Conservation (phyloP, 2,797 vertebrate species). For the Geotria australis region DNA sequence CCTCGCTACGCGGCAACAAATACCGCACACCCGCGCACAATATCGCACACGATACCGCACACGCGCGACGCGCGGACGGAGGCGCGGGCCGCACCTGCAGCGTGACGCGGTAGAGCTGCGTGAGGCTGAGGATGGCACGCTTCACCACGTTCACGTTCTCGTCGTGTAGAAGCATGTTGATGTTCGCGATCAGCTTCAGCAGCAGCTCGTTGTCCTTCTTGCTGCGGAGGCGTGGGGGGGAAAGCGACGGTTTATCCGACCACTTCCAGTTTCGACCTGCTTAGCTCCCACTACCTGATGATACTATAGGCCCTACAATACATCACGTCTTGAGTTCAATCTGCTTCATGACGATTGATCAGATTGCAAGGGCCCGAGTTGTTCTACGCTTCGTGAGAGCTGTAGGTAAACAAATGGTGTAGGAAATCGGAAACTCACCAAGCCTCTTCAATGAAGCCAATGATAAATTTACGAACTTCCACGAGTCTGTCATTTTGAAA, state of each 20-base stretch:
- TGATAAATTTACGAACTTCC: constrained; percentile 63
- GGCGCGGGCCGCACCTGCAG: constrained; percentile 25
- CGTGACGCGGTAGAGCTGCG: constrained; percentile 62
- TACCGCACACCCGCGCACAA: too few relatives aligned
- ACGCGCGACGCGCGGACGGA: too few relatives aligned
- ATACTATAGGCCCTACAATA: too few relatives aligned
- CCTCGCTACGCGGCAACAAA: too few relatives aligned
- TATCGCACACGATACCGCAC: too few relatives aligned
- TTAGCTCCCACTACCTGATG: too few relatives aligned
- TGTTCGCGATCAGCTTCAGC: constrained; percentile 49
- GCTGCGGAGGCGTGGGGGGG: constrained; percentile 9
- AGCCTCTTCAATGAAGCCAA: constrained; percentile 75
- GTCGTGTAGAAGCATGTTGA: constrained; percentile 63
- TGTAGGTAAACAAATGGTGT: neutral
- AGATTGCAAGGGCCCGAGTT: too few relatives aligned
- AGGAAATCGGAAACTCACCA: constrained; percentile 19
- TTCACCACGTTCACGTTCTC: constrained; percentile 87
- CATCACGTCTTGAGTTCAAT: too few relatives aligned
- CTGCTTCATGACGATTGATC: too few relatives aligned
- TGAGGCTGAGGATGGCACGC: constrained; percentile 69
- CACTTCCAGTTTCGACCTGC: too few relatives aligned
- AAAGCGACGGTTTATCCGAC: neutral
- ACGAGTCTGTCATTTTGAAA: constrained; percentile 73
- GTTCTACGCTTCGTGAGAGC: neutral
- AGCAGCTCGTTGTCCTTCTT: constrained; percentile 69